Evolutionary conservation across 2,113 vertebrate species (phyloP), one percentile per base, ranked within the genome.

Genomic region (Rynchops niger): DNA sequence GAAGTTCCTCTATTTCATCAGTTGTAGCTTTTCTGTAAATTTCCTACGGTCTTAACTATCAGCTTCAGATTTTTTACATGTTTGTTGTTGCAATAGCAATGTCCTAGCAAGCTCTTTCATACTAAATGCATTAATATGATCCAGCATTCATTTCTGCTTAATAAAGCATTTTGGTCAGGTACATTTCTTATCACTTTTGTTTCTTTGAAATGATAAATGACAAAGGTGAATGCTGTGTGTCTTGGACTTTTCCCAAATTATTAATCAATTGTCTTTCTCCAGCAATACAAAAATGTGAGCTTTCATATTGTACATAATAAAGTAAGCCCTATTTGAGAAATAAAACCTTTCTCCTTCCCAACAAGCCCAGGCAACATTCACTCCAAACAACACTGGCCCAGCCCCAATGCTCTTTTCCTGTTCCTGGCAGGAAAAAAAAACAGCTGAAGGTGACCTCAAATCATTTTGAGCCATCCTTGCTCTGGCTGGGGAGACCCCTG

Each of bases 241-340:
- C 62, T 80, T 97, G 95, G 86, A 36, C 26, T 90, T 88, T 30
- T 91, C 62, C 93, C 85, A 90, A 88, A 96, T 83, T 83, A 90
- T 93, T 92, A 89, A 91, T 88, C 76, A 91, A 83, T 76, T 52
- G 7, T 18, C 55, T 55, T 86, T 82, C 61, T 91, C 45, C 61
- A 53, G 66, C 47, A 94, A 88, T 50, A 94, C 13, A 85, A 53
- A 94, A 81, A 67, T 9, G 25, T 22, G 55, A 93, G 40, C 63
- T 90, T 88, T 93, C 76, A 66, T 56, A 80, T 30, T 72, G 52
- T 25, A 73, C 21, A 29, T 49, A 76, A 80, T 80, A 91, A 91
- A 91, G 93, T 61, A 93, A 95, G 59, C 45, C n/a, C 23, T 62
- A 34, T 62, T 81, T 82, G 76, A 92, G 36, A 85, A 88, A 82